Percentiles rank a stretch among this genome's conserved stretches.
phyloP scores from a whole-genome alignment of 2,113 vertebrate species.

The Apodemus speciosus region DNA sequence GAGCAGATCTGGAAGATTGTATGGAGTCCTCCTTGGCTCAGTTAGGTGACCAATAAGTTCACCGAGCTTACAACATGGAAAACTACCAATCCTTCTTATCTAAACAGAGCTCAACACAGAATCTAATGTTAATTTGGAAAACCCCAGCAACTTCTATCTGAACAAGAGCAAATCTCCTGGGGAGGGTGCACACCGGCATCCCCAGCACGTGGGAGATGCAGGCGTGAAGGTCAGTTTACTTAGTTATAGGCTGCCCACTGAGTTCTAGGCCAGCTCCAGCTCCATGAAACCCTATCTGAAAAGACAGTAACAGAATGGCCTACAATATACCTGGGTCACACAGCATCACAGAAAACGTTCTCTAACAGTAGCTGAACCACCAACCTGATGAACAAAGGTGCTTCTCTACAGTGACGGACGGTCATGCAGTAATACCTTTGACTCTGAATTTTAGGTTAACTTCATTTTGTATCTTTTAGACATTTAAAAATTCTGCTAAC shows the following conservation, averaged over 20 bases:
- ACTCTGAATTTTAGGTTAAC: constrained; percentile 36
- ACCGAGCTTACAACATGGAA: constrained; percentile 56
- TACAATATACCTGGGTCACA: constrained; percentile 42
- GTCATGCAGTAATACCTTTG: constrained; percentile 4
- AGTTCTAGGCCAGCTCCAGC: not conserved
- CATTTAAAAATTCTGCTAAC: constrained; percentile 43
- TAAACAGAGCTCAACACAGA: constrained; percentile 46
- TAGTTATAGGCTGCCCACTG: not conserved
- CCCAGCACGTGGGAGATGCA: not conserved
- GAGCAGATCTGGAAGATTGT: not conserved
- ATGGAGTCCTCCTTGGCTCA: constrained; percentile 50
- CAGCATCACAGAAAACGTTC: constrained; percentile 38
- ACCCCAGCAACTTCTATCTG: constrained; percentile 46
- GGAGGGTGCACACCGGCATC: not conserved
- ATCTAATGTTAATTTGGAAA: constrained; percentile 54
- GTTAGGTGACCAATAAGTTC: constrained; percentile 23
- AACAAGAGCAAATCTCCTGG: constrained; percentile 36
- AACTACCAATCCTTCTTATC: constrained; percentile 51
- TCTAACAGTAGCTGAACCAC: not conserved
- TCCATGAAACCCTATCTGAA: not conserved
- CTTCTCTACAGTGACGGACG: not conserved
- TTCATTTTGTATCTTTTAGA: not conserved
- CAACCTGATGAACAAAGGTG: constrained; percentile 33
- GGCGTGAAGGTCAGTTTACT: not conserved
- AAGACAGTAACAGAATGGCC: constrained; percentile 20